phyloP scores from a whole-genome alignment of 2,888 invertebrate genomes.

The Flexamia atlantica region DNA sequence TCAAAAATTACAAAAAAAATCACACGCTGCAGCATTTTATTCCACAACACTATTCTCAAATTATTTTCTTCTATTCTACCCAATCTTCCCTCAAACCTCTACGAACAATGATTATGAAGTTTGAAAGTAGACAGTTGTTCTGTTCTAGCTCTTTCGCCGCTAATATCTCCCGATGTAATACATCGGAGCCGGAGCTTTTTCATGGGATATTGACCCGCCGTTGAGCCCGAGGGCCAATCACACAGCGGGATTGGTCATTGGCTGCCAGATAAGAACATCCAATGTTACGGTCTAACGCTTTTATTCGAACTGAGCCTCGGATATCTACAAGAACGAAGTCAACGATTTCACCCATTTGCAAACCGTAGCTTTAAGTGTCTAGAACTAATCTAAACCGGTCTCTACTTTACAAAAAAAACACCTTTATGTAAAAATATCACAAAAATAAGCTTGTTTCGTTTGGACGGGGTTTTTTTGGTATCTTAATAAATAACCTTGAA shows the following conservation, averaged over 20 bases:
- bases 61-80: too few species aligned
- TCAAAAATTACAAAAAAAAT: too few species aligned
- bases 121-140: constrained; percentile 1
- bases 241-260: constrained; percentile 14
- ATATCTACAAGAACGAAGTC: not conserved
- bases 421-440: too few species aligned
- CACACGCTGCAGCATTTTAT: too few species aligned
- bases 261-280: constrained; percentile 12
- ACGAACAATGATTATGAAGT: too few species aligned
- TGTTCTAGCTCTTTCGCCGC: not conserved
- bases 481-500: too few species aligned
- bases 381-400: too few species aligned
- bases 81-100: too few species aligned
- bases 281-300: constrained; percentile 6
- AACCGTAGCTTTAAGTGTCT: not conserved
- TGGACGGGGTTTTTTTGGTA: too few species aligned
- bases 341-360: not conserved
- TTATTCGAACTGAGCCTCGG: not conserved
- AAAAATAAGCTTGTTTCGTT: too few species aligned
- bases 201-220: not conserved
- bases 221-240: not conserved
- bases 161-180: not conserved
- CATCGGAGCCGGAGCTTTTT: not conserved
- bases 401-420: too few species aligned
- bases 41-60: too few species aligned